Evolutionary conservation across 2,797 vertebrate genomes (phyloP), one percentile per base, ranked within the genome.

Genomic region (Hylomyscus alleni): DNA sequence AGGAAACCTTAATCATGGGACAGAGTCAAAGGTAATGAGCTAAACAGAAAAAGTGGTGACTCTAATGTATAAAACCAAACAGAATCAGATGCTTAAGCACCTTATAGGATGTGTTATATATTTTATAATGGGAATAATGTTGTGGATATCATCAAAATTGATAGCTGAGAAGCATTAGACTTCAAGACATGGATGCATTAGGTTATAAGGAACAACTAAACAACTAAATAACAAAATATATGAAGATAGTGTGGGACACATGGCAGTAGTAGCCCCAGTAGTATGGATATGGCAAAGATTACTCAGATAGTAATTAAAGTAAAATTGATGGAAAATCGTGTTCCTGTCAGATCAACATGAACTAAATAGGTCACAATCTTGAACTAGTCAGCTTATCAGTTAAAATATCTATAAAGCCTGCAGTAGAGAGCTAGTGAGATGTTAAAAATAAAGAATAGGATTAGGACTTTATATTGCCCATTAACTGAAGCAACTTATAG

Each of bases 221-320:
- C 15, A 37, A 37, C 5, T 4, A 56, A 67, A 58, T 40, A 73
- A 24, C 4, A n/a, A 54, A 60, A 31, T 4, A 44, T 40, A 5
- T n/a, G 1, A 87, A 52, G 10, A 12, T 2, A 31, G 7, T n/a
- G 4, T 56, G 12, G 75, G 2, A n/a, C 2, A 40, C 78, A 88
- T 11, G 58, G 5, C 0, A 60, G 2, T 40, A 3, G 12, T 82
- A 14, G 4, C 9, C 34, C 0, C 2, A 52, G 37, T 7, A 20
- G 3, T 34, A 26, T 60, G 2, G 1, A 22, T 14, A 69, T 29
- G 31, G 1, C 22, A 78, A 73, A 62, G 3, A 14, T 26, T 29
- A 86, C 60, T 50, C 26, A 72, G 65, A 76, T 47, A 54, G 1
- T 75, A n/a, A 75, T 75, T 65, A 81, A 72, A 80, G 31, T 5